Evolutionary conservation across 2,888 invertebrate genomes (phyloP).

Genomic region (Crematogaster levior): DNA sequence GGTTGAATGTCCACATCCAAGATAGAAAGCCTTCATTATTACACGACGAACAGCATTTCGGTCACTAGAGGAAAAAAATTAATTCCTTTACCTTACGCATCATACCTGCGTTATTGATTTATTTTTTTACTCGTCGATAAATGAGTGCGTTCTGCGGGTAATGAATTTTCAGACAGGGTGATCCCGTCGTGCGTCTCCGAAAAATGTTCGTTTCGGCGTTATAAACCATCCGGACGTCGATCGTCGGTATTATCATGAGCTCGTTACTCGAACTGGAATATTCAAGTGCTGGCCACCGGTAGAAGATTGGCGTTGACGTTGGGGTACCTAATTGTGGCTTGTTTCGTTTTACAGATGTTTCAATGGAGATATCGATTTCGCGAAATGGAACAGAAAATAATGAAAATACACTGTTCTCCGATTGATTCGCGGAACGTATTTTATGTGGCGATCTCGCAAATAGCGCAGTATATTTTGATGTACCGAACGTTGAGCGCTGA

Average conservation of each 20-base stretch:
- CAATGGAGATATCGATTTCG: conserved; percentile 17
- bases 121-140: conserved; percentile 34
- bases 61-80: conserved; percentile 17
- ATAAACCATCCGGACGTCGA: conserved; percentile 16
- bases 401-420: not conserved
- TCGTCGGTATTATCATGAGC: conserved; percentile 39
- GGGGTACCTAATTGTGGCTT: not conserved
- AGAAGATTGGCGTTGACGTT: not conserved
- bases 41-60: conserved; percentile 12
- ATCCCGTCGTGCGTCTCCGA: conserved; percentile 33
- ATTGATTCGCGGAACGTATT: conserved; percentile 1
- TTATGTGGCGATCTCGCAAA: not conserved
- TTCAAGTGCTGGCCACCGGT: conserved; percentile 8
- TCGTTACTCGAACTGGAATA: conserved; percentile 33
- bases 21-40: not conserved
- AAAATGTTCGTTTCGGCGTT: conserved; percentile 52
- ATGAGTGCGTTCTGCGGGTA: conserved; percentile 33
- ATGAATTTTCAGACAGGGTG: conserved; percentile 16
- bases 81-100: conserved; percentile 3
- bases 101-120: conserved; percentile 43
- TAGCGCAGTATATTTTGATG: not conserved
- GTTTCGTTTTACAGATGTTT: not conserved
- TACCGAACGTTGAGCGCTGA: not conserved
- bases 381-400: not conserved
- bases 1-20: not conserved